phyloP scores from a whole-genome alignment of 2,888 invertebrate species.

The Tanypteryx hageni region DNA sequence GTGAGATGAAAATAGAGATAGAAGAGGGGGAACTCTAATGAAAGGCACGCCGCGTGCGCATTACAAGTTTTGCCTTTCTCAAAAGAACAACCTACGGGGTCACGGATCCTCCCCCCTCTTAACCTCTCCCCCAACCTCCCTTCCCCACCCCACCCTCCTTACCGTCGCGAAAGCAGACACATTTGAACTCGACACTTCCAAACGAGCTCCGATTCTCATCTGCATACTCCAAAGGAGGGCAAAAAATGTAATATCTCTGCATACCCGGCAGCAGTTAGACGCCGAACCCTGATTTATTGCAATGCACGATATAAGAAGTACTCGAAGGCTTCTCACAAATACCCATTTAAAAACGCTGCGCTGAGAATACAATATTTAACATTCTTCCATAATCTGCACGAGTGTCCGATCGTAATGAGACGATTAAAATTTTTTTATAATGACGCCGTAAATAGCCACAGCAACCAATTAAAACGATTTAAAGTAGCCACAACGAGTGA shows the following conservation, averaged over 20 bases:
- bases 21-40: background rate
- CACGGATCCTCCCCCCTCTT: background rate
- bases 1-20: no score
- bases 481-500: no score
- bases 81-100: background rate
- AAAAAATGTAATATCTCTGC: constrained; percentile 7
- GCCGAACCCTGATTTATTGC: background rate
- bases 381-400: no score
- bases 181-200: background rate
- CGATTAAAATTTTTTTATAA: no score
- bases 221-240: constrained; percentile 18
- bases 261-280: background rate
- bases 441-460: no score
- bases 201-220: background rate
- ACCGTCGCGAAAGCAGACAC: background rate
- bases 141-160: no score
- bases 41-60: background rate
- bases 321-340: background rate
- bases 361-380: background rate
- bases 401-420: no score
- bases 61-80: background rate
- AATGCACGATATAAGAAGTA: background rate
- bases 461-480: no score
- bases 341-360: background rate
- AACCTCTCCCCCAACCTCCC: no score